These are phyloP conservation scores for Cosmia pyralina DNA, from an alignment of 2,888 invertebrate species.

Conservation along the genomic window DNA sequence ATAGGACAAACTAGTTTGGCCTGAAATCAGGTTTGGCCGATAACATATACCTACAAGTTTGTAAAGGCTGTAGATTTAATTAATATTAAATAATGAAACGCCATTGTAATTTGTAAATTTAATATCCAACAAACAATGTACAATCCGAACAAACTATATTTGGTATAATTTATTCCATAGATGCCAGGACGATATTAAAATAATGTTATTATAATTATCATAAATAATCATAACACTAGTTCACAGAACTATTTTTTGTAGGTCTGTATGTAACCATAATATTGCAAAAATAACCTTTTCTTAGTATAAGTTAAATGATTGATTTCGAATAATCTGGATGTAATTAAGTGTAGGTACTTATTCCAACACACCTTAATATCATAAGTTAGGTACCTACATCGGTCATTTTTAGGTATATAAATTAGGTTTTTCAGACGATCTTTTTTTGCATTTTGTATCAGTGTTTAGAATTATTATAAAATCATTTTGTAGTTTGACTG, in stretches of 20 bases:
- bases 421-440: background rate
- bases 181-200: constrained; percentile 44
- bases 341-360: background rate
- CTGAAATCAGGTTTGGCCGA: too few relatives aligned
- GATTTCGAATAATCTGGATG: background rate
- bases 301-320: background rate
- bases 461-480: constrained; percentile 10
- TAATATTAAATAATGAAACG: constrained; percentile 22
- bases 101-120: constrained; percentile 46
- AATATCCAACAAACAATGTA: constrained; percentile 65
- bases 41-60: too few relatives aligned
- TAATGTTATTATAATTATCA: constrained; percentile 16
- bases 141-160: constrained; percentile 60
- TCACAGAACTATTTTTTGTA: constrained; percentile 22
- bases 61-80: background rate
- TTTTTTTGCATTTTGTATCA: background rate
- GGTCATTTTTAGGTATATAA: too few relatives aligned
- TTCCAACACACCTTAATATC: background rate
- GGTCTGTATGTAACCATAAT: background rate
- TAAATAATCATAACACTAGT: constrained; percentile 21
- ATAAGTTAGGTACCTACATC: background rate
- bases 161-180: constrained; percentile 51
- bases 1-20: too few relatives aligned
- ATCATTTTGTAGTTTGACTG: constrained; percentile 6
- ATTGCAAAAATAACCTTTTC: background rate